phyloP scores from a whole-genome alignment of 2,888 invertebrate genomes.

The Chalcosyrphus nemorum region DNA sequence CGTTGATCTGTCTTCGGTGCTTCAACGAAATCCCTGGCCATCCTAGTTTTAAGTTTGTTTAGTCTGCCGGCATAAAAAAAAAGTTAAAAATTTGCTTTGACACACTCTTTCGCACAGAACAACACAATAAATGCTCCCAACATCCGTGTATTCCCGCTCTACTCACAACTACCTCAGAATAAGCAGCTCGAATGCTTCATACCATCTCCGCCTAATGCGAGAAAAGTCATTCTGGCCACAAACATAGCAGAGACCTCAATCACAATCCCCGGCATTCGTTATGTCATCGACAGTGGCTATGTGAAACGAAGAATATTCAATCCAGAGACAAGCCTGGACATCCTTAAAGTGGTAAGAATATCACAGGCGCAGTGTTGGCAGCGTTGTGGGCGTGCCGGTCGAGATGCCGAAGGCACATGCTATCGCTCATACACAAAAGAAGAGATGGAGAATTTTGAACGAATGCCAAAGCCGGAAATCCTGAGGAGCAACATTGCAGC shows the following conservation, averaged over 20 bases:
- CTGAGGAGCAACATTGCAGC: slow-evolving; percentile 85
- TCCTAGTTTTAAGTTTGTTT: slow-evolving; percentile 12
- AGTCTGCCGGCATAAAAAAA: slow-evolving; percentile 23
- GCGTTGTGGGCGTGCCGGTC: slow-evolving; percentile 94
- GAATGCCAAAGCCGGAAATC: slow-evolving; percentile 93
- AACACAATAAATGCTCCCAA: slow-evolving; percentile 85
- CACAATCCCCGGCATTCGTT: slow-evolving; percentile 95
- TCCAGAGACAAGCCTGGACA: slow-evolving; percentile 91
- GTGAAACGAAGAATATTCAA: slow-evolving; percentile 95
- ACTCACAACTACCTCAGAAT: slow-evolving; percentile 93
- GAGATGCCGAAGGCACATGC: slow-evolving; percentile 92
- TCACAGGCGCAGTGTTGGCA: slow-evolving; percentile 97
- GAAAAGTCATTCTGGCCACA: slow-evolving; percentile 97
- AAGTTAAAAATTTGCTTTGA: slow-evolving; percentile 22
- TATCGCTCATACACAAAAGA: slow-evolving; percentile 92
- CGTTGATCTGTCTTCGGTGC: not conserved
- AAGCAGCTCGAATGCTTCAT: slow-evolving; percentile 95
- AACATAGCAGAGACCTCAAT: slow-evolving; percentile 99
- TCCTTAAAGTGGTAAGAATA: slow-evolving; percentile 90
- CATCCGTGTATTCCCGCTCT: slow-evolving; percentile 92
- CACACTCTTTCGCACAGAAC: slow-evolving; percentile 81
- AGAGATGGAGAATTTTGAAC: slow-evolving; percentile 88
- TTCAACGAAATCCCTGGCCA: not conserved
- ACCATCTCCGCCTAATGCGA: slow-evolving; percentile 86
- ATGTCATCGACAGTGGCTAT: slow-evolving; percentile 95